Evolutionary conservation across 2,888 invertebrate species (phyloP).

Genomic region (Sinodicranocentrus sp.): DNA sequence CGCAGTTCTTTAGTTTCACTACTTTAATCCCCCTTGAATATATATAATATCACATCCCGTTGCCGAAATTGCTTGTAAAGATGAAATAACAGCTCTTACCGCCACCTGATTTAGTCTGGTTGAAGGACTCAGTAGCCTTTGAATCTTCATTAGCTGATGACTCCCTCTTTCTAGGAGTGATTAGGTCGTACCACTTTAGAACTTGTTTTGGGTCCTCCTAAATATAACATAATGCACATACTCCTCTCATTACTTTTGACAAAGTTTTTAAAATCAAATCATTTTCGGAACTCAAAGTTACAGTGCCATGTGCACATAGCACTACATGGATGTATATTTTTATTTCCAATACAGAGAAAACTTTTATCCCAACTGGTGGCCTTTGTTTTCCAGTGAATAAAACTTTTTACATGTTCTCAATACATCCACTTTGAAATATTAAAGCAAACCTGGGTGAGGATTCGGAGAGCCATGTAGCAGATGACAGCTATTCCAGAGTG

Average conservation of each 20-base stretch:
- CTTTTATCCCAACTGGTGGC: too few species aligned
- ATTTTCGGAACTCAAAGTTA: too few species aligned
- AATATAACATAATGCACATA: too few species aligned
- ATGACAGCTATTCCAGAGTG: slow-evolving; percentile 77
- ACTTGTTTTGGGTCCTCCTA: slow-evolving; percentile 67
- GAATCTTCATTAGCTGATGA: slow-evolving; percentile 25
- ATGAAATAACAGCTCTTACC: background rate
- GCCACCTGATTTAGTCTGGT: slow-evolving; percentile 5
- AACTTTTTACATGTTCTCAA: too few species aligned
- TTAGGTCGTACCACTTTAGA: slow-evolving; percentile 68
- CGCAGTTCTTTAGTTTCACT: too few species aligned
- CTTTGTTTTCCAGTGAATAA: too few species aligned
- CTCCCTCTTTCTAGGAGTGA: slow-evolving; percentile 50
- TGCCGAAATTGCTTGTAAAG: background rate
- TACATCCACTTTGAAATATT: too few species aligned
- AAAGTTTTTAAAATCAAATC: too few species aligned
- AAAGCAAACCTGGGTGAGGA: slow-evolving; percentile 73
- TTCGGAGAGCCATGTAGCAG: slow-evolving; percentile 77
- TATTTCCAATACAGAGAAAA: background rate
- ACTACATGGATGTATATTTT: background rate
- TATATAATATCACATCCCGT: too few species aligned
- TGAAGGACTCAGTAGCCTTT: background rate
- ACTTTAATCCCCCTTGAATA: too few species aligned
- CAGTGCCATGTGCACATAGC: background rate
- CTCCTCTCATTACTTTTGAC: too few species aligned